Conservation (phyloP, 2,797 vertebrate species). For the Aplochiton taeniatus region DNA sequence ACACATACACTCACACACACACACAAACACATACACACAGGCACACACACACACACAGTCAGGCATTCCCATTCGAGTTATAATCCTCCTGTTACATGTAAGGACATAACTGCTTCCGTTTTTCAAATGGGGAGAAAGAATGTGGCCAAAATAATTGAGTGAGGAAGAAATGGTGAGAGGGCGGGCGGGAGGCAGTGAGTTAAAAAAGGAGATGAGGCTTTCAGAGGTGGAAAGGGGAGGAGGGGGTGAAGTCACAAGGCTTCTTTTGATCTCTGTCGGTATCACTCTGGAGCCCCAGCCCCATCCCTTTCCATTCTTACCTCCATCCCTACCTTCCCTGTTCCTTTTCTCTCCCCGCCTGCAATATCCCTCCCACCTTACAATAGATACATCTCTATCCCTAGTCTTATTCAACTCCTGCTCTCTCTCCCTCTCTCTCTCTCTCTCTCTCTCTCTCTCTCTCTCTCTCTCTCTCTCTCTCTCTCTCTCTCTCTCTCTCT, state of each 20-base stretch:
- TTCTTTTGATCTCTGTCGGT: neutral
- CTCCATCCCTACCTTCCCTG: too few species aligned
- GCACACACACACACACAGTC: neutral
- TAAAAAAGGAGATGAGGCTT: neutral
- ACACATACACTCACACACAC: too few species aligned
- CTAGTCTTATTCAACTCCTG: neutral
- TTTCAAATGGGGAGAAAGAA: too few species aligned
- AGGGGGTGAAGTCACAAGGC: neutral
- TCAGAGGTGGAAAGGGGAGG: neutral
- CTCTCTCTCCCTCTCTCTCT: neutral
- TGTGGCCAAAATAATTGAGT: too few species aligned
- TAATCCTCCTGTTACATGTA: too few species aligned
- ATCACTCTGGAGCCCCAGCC: neutral
- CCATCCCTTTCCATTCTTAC: neutral
- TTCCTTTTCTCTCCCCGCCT: too few species aligned
- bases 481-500: neutral
- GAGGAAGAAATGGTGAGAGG: neutral
- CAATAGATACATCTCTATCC: neutral
- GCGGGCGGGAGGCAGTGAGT: neutral
- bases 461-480: neutral
- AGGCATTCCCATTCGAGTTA: too few species aligned
- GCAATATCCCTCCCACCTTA: too few species aligned
- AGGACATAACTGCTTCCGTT: too few species aligned
- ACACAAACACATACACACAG: too few species aligned
- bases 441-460: neutral